A percentile compares a stretch with the other conserved stretches of the same genome.
phyloP scores from a whole-genome alignment of 2,797 vertebrate species.

The Eospalax fontanierii region DNA sequence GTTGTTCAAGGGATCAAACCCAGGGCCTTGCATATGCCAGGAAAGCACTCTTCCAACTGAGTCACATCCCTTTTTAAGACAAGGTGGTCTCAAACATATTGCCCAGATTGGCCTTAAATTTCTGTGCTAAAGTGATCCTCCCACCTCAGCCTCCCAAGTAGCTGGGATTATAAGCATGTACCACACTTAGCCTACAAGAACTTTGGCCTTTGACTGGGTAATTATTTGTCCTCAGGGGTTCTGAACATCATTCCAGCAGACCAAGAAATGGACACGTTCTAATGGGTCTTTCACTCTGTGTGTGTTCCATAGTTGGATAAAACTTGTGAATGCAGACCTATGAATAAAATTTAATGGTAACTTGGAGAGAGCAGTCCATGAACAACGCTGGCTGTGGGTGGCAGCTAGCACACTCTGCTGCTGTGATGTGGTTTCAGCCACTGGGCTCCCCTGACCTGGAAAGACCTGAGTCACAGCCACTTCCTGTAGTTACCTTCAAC shows the following conservation, averaged over 20 bases:
- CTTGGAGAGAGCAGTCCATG: slow-evolving; percentile 42
- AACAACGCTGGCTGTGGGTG: background rate
- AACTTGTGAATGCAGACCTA: slow-evolving; percentile 11
- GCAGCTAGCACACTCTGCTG: background rate
- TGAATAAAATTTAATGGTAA: slow-evolving; percentile 43
- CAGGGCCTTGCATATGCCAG: background rate
- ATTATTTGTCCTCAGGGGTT: background rate
- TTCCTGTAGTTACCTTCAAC: background rate
- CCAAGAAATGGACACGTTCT: background rate
- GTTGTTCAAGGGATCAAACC: background rate
- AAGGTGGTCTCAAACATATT: background rate
- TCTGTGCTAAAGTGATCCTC: background rate
- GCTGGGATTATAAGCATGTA: background rate
- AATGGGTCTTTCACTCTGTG: slow-evolving; percentile 4
- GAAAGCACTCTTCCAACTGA: background rate
- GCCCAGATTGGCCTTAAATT: background rate
- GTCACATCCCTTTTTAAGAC: background rate
- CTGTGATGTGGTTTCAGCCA: background rate
- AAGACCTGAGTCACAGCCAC: background rate
- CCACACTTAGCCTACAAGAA: background rate
- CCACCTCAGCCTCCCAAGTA: background rate
- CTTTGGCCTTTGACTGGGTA: background rate
- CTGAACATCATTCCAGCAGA: slow-evolving; percentile 23
- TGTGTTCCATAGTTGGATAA: slow-evolving; percentile 4
- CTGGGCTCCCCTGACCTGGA: background rate